Base-by-base conservation (phyloP, 2,113 vertebrate genomes). In the Pyxicephalus adspersus region DNA sequence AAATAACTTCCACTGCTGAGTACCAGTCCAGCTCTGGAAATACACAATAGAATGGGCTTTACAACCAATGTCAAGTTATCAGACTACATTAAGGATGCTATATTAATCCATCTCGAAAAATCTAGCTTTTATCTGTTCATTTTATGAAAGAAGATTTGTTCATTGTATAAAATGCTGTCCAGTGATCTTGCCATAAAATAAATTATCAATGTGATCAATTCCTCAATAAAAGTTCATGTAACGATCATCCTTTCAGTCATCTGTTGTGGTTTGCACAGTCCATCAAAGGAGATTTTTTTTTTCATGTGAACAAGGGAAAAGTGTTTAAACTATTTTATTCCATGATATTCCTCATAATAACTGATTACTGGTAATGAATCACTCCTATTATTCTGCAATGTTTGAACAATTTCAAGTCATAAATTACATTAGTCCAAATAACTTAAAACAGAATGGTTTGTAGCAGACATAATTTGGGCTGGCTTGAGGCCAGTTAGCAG, bases 401-500 rank as follows among this genome's bases (percentile, higher is more conserved):
- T 84, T 85, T 89, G 85, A 85, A 85, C 87, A 91, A 87, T 92
- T 89, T 91, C 83, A 85, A 86, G 87, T 92, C 90, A 92, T 94
- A 94, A 92, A 91, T 94, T 91, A 93, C 86, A 89, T 90, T 85
- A 87, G 88, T 91, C 83, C 89, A 91, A 93, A 94, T 94, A 94
- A 94, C 87, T 94, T 94, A 93, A 92, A 91, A 89, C 52, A 88
- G 81, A 88, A 92, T 85, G 86, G 81, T 83, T 80, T 86, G 77
- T 89, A 88, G 77, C 86, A 89, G 88, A 90, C 45, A 83, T 90
- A 88, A 90, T 64, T 91, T 90, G 91, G 87, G 91, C 91, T 86
- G 88, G 88, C 90, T 89, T 81, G 82, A 86, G 0, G 91, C 93
- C 91, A 91, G 90, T 91, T 94, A 95, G 94, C 95, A 95, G 95